Conservation (phyloP, 2,888 invertebrate species). For the Lasioglossum pauxillum region DNA sequence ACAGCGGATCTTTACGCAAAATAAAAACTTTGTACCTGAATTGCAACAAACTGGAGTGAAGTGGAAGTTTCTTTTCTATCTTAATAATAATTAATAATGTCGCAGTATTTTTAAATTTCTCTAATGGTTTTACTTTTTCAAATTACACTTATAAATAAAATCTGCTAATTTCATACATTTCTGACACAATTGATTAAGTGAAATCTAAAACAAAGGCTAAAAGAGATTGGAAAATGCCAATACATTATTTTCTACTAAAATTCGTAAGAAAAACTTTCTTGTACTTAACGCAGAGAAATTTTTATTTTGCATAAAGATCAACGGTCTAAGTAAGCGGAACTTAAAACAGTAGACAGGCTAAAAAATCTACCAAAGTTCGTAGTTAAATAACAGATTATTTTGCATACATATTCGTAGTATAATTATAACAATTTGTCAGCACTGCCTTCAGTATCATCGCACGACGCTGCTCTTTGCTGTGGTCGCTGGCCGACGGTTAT, state of each 20-base stretch:
- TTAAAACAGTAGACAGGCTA: not conserved
- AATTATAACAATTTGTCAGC: not conserved
- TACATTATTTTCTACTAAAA: not conserved
- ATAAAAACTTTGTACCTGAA: no score
- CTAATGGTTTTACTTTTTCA: no score
- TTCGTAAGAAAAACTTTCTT: not conserved
- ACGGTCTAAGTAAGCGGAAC: not conserved
- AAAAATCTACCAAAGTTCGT: no score
- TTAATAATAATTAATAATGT: no score
- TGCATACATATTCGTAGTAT: not conserved
- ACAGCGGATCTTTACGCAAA: no score
- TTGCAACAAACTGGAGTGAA: no score
- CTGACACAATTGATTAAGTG: not conserved
- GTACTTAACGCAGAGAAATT: not conserved
- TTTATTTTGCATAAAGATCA: not conserved
- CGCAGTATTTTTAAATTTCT: no score
- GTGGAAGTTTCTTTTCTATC: no score
- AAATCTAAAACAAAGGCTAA: not conserved
- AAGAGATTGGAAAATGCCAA: not conserved
- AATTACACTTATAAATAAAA: no score
- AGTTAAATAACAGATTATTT: not conserved
- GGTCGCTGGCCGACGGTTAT: constrained; percentile 6
- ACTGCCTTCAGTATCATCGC: not conserved
- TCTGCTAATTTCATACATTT: not conserved
- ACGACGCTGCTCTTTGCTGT: constrained; percentile 11